A percentile compares a stretch with the other conserved stretches of the same genome.
phyloP scores from a whole-genome alignment of 2,888 invertebrate species.

The Lobophora halterata region DNA sequence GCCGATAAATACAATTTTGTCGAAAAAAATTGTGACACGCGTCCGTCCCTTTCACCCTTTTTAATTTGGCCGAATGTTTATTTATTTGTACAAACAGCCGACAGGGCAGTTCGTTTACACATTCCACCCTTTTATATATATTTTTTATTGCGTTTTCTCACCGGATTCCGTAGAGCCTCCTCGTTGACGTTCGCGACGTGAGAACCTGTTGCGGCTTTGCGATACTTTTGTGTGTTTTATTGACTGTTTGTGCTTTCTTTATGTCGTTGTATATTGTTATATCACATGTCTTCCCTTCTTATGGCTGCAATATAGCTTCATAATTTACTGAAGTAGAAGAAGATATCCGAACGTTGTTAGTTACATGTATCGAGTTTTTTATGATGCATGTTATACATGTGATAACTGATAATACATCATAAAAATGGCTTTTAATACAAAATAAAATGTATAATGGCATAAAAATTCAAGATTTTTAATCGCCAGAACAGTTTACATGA shows the following conservation, averaged over 20 bases:
- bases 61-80: conserved; percentile 70
- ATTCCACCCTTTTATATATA: conserved; percentile 53
- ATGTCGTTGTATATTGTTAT: conserved; percentile 16
- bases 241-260: conserved; percentile 26
- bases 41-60: conserved; percentile 47
- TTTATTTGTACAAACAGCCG: conserved; percentile 62
- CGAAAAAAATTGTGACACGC: conserved; percentile 41
- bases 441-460: too few species aligned
- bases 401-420: too few species aligned
- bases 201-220: conserved; percentile 35
- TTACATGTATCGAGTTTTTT: too few species aligned
- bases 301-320: conserved; percentile 14
- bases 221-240: conserved; percentile 30
- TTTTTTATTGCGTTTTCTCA: conserved; percentile 35
- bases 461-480: too few species aligned
- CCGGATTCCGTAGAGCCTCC: conserved; percentile 31
- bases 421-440: too few species aligned
- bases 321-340: conserved; percentile 3
- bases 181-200: conserved; percentile 28
- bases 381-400: too few species aligned
- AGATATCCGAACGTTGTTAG: background rate
- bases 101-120: conserved; percentile 59
- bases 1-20: conserved; percentile 44
- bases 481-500: too few species aligned
- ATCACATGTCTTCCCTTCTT: conserved; percentile 19